Evolutionary conservation across 2,797 vertebrate genomes (phyloP).

Genomic region (Percopsis omiscomaycus): DNA sequence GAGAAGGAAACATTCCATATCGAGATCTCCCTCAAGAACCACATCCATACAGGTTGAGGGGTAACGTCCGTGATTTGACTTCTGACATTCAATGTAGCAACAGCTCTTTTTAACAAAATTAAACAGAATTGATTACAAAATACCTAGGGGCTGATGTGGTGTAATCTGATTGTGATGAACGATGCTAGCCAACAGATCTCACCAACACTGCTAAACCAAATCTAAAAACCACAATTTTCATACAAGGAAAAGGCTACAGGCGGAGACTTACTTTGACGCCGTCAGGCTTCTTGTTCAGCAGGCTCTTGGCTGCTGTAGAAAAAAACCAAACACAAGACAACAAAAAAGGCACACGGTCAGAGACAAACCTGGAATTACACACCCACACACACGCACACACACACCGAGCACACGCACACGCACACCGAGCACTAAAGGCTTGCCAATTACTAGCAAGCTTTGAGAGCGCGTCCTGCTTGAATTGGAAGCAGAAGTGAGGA

Average conservation of each 20-base stretch:
- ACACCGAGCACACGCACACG: background rate
- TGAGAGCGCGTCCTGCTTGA: constrained; percentile 5
- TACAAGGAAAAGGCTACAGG: background rate
- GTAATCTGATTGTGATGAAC: too few species aligned
- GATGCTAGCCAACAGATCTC: too few species aligned
- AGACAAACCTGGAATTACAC: constrained; percentile 1
- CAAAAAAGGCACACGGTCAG: background rate
- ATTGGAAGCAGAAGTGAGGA: constrained; percentile 34
- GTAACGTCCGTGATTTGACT: too few species aligned
- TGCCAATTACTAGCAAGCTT: constrained; percentile 30
- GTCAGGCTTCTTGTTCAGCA: constrained; percentile 89
- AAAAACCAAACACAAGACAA: constrained; percentile 5
- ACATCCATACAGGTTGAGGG: background rate
- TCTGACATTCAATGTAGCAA: too few species aligned
- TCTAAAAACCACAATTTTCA: too few species aligned
- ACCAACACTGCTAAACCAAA: background rate
- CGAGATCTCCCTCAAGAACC: background rate
- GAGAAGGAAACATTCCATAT: background rate
- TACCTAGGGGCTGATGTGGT: too few species aligned
- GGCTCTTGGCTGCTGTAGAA: constrained; percentile 89
- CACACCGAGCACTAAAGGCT: constrained; percentile 13
- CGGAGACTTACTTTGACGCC: constrained; percentile 88
- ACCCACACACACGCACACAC: background rate
- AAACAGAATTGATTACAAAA: too few species aligned
- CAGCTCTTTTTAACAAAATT: too few species aligned